Conservation (phyloP, 2,797 vertebrate species). For the Denticeps clupeoides region DNA sequence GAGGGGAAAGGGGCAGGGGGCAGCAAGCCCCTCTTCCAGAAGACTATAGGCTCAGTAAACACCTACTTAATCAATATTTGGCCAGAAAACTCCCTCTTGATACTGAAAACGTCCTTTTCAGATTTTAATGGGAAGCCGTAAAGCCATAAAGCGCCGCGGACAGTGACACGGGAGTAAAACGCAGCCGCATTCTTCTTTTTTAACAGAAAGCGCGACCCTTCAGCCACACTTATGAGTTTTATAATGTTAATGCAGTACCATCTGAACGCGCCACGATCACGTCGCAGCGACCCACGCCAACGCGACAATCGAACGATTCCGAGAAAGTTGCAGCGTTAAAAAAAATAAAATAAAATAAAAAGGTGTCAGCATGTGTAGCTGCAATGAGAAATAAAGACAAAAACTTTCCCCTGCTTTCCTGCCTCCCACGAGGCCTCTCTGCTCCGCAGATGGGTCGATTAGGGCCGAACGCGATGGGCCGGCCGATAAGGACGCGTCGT, state of each 20-base stretch:
- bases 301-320: no score
- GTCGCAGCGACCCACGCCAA: no score
- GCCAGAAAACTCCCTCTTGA: constrained; percentile 73
- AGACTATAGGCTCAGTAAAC: constrained; percentile 92
- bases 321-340: no score
- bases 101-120: constrained; percentile 89
- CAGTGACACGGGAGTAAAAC: constrained; percentile 59
- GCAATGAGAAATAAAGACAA: no score
- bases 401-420: no score
- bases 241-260: constrained; percentile 19
- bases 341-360: no score
- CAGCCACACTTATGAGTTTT: constrained; percentile 26
- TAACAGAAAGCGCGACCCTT: no score
- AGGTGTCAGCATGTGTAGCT: no score
- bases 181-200: constrained; percentile 19
- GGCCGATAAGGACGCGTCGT: no score
- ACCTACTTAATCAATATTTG: constrained; percentile 99
- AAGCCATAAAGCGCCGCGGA: constrained; percentile 66
- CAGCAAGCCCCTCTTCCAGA: constrained; percentile 69
- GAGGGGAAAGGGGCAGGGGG: constrained; percentile 76
- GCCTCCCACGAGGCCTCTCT: no score
- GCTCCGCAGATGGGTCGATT: not conserved
- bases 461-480: no score
- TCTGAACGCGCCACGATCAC: constrained; percentile 1
- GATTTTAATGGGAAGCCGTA: constrained; percentile 92